Evolutionary conservation across 2,888 invertebrate genomes (phyloP), one percentile per base, ranked within the genome.

Genomic region (Drosophila vallismaia): DNA sequence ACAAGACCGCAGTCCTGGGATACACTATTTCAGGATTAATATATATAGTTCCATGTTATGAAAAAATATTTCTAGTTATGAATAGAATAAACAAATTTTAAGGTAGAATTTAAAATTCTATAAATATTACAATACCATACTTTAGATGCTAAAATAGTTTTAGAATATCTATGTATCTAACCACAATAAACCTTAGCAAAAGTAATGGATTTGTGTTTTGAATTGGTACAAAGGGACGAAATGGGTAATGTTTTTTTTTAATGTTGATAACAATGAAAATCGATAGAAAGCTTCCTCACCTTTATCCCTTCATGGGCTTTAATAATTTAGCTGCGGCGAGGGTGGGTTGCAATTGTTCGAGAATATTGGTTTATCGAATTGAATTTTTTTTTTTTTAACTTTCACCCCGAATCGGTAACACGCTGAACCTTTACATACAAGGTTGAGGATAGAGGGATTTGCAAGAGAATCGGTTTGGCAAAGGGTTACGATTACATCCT

Each of bases 261-360:
- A 24, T 4, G 46, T 3, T 19, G 36, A 49, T 12, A 29, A 40
- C 36, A 31, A 56, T 31, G 26, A 59, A 72, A 82, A 82, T 84
- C 87, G 72, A 86, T 86, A 74, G 69, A 57, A 80, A 82, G 81
- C 81, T 86, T 53, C 71, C 57, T 48, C 66, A 50, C 9, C 54
- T 31, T 48, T 56, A 46, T 51, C 33, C 12, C 50, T 29, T 38
- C 42, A 66, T 44, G 64, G 76, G 56, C 79, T 75, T 86, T 81
- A 86, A 86, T 83, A 80, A 75, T 86, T 78, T 36, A 77, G 54
- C 31, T 40, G 55, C 42, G 28, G 12, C 28, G 42, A 59, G 68
- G 63, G 58, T 62, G 67, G 55, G 58, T 66, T 42, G 12, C 31
- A 49, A 38, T 29, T 29, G 46, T 3, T 3, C 8, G 14, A 28